phyloP scores from a whole-genome alignment of 2,888 invertebrate genomes.

The Scotopteryx bipunctaria region DNA sequence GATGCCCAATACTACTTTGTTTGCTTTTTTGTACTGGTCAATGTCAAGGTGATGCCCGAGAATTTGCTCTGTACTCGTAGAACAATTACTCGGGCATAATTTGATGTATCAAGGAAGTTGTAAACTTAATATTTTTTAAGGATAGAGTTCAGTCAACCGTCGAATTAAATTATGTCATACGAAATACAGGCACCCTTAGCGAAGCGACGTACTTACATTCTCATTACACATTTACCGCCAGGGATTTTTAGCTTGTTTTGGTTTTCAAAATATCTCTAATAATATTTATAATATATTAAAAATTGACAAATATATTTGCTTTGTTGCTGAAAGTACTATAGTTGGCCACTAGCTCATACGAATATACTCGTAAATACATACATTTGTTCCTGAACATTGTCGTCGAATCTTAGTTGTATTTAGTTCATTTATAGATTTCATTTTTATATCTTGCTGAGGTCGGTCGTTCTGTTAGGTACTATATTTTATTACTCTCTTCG shows the following conservation, averaged over 20 bases:
- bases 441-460: too few relatives aligned
- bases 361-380: too few relatives aligned
- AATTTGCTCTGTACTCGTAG: too few relatives aligned
- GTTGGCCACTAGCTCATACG: too few relatives aligned
- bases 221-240: slow-evolving; percentile 6
- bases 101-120: slow-evolving; percentile 12
- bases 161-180: too few relatives aligned
- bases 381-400: too few relatives aligned
- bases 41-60: slow-evolving; percentile 31
- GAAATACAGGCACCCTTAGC: slow-evolving; percentile 1
- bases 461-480: neutral
- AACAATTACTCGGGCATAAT: too few relatives aligned
- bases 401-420: too few relatives aligned
- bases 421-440: neutral
- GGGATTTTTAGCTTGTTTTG: slow-evolving; percentile 1
- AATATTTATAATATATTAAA: too few relatives aligned
- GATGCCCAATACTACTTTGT: slow-evolving; percentile 24
- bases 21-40: slow-evolving; percentile 29
- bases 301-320: too few relatives aligned
- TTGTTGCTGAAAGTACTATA: too few relatives aligned
- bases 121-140: slow-evolving; percentile 5
- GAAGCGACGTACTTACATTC: slow-evolving; percentile 2
- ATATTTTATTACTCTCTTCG: neutral
- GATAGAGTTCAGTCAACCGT: too few relatives aligned
- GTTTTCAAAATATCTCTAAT: neutral